A percentile compares a stretch with the other conserved stretches of the same genome.
phyloP scores from a whole-genome alignment of 2,113 vertebrate genomes.

The Alces alces region DNA sequence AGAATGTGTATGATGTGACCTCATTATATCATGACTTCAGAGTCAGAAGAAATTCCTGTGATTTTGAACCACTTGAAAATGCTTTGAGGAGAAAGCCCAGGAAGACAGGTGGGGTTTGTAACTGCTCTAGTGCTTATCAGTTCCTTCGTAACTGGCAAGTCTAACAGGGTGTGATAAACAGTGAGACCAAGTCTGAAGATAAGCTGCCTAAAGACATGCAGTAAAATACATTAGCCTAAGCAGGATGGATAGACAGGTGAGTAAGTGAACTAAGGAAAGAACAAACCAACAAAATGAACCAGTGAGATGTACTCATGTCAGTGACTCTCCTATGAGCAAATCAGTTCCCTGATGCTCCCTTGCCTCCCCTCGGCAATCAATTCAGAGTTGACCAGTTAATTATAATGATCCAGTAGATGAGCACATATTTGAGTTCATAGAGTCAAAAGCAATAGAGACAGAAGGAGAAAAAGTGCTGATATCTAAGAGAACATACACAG shows the following conservation, averaged over 20 bases:
- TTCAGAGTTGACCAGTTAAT: background rate
- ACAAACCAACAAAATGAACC: background rate
- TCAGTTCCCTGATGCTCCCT: background rate
- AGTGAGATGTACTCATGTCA: background rate
- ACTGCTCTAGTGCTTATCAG: background rate
- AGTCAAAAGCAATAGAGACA: background rate
- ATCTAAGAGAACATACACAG: background rate
- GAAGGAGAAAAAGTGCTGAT: background rate
- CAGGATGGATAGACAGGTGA: background rate
- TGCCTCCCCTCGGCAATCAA: background rate
- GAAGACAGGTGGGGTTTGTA: background rate
- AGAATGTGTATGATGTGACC: background rate
- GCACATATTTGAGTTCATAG: background rate
- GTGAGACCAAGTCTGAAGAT: background rate
- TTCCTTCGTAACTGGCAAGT: background rate
- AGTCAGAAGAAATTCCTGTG: background rate
- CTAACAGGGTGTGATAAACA: background rate
- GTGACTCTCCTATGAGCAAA: background rate
- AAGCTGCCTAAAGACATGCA: background rate
- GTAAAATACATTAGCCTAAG: background rate
- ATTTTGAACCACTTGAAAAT: background rate
- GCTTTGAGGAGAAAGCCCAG: background rate
- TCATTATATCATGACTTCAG: background rate
- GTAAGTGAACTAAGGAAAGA: background rate
- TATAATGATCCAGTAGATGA: background rate